A percentile compares a stretch with the other conserved stretches of the same genome.
These are phyloP conservation scores for Cerastis leucographa DNA, from an alignment of 2,888 invertebrate species.

Conservation along the genomic window DNA sequence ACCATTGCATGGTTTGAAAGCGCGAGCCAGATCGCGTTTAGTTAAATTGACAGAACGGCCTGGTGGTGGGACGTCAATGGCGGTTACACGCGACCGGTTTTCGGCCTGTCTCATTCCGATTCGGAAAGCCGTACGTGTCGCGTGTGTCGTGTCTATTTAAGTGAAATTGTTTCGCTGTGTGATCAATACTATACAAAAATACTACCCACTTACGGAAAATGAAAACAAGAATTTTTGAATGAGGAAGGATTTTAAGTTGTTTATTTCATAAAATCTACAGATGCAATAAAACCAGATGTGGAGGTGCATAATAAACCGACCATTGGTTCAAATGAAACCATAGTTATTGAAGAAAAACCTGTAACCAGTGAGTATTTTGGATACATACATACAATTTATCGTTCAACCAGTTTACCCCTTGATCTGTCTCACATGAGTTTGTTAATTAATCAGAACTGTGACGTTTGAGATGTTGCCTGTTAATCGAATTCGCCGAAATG, in stretches of 20 bases:
- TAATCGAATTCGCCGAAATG: slow-evolving; percentile 68
- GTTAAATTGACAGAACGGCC: slow-evolving; percentile 83
- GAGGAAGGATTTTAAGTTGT: slow-evolving; percentile 78
- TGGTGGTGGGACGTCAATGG: slow-evolving; percentile 80
- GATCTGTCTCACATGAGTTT: slow-evolving; percentile 71
- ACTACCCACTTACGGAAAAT: slow-evolving; percentile 63
- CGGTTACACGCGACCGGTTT: slow-evolving; percentile 76
- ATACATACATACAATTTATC: slow-evolving; percentile 74
- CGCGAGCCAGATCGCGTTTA: slow-evolving; percentile 80
- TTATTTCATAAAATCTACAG: slow-evolving; percentile 88
- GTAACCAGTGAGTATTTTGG: slow-evolving; percentile 88
- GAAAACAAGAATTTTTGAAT: slow-evolving; percentile 65
- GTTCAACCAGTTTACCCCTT: slow-evolving; percentile 76
- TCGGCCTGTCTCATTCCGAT: slow-evolving; percentile 77
- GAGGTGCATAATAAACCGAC: slow-evolving; percentile 85
- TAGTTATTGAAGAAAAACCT: slow-evolving; percentile 85
- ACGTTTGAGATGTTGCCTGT: slow-evolving; percentile 72
- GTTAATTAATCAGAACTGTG: slow-evolving; percentile 76
- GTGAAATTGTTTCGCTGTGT: slow-evolving; percentile 63
- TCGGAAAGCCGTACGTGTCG: slow-evolving; percentile 77
- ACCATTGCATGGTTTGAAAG: slow-evolving; percentile 51
- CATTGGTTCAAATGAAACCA: slow-evolving; percentile 84
- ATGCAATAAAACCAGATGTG: slow-evolving; percentile 86
- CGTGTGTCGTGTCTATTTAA: slow-evolving; percentile 67
- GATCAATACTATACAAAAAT: slow-evolving; percentile 62